Evolutionary conservation across 2,888 invertebrate species (phyloP), one percentile per base, ranked within the genome.

Genomic region (Cantharis nigra): DNA sequence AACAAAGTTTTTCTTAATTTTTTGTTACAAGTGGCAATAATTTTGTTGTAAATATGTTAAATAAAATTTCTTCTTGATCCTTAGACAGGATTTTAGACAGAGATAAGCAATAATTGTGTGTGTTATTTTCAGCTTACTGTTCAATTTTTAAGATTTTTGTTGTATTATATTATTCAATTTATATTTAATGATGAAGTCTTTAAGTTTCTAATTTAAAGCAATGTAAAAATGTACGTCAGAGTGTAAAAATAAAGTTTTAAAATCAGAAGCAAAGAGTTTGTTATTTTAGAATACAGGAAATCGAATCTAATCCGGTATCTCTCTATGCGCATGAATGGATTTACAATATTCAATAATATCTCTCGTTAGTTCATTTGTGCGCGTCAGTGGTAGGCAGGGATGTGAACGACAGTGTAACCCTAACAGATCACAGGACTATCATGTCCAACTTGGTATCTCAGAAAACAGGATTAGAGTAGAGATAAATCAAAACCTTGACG

Each of bases 41-140:
- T 76, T 70, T 76, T 77, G 74, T 74, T 74, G 76, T 76, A 76
- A 64, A 76, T 76, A 76, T 70, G 73, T 69, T 14, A 18, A 64
- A 20, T 23, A 75, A 18, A 71, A 81, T 83, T 82, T 83, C 83
- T 78, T 80, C 83, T 81, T 81, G 76, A 80, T 83, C 83, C 82
- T 79, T 70, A 23, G 72, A 76, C 69, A 71, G 81, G 82, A 82
- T 81, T 76, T 80, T 62, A 79, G 82, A 82, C 75, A 78, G 82
- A 82, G 80, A 80, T 82, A 64, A 18, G 74, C 69, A 71, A 63
- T 28, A 70, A 71, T 70, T 33, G 64, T 77, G 77, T 71, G 65
- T 74, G 74, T 77, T 69, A 64, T 69, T 67, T 26, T 67, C 23
- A 4, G 20, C 20, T 20, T 67, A n/a, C n/a, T 67, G 65, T 67